Evolutionary conservation across 2,113 vertebrate genomes (phyloP).

Genomic region (Nothoprocta pentlandii): DNA sequence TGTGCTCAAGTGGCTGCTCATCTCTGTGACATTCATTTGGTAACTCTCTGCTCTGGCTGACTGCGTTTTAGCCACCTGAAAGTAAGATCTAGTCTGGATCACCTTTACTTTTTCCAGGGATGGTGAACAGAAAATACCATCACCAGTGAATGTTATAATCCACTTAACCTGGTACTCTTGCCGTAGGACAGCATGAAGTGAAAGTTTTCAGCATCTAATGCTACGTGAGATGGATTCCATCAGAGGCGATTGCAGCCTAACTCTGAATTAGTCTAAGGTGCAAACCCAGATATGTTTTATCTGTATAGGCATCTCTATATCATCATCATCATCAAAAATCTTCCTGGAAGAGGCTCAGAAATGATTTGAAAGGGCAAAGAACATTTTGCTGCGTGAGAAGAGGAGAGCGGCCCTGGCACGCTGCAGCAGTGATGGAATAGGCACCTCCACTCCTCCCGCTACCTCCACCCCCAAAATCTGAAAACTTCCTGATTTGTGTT

Average conservation of each 20-base stretch:
- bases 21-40: accelerated
- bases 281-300: neutral
- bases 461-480: slow-evolving; percentile 69
- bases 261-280: neutral
- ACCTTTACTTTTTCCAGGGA: neutral
- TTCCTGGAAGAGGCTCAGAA: neutral
- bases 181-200: neutral
- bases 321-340: neutral
- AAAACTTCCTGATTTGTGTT: slow-evolving; percentile 83
- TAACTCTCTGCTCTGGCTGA: neutral
- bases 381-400: neutral
- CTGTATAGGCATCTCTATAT: neutral
- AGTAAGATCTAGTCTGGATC: neutral
- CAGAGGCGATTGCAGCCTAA: neutral
- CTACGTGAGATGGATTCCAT: neutral
- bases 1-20: neutral
- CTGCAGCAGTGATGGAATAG: slow-evolving; percentile 53
- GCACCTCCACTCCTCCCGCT: slow-evolving; percentile 44
- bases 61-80: neutral
- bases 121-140: neutral
- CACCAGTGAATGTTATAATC: neutral
- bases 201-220: neutral
- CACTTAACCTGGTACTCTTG: neutral
- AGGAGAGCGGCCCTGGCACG: neutral
- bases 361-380: neutral